phyloP scores from a whole-genome alignment of 1,140 invertebrate species.

The Sitodiplosis mosellana region DNA sequence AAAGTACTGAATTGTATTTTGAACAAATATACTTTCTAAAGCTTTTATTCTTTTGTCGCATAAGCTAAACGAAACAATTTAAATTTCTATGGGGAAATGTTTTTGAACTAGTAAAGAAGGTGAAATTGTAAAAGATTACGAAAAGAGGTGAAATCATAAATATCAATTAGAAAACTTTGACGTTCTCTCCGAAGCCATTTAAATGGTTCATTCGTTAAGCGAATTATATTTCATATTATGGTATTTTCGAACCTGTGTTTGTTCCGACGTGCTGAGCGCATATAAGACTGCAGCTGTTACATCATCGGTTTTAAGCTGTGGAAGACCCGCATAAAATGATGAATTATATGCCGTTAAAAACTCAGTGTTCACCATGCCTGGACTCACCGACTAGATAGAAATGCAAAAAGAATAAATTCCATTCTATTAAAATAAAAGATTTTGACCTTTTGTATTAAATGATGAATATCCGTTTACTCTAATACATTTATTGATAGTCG shows the following conservation, averaged over 20 bases:
- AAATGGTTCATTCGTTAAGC: background rate
- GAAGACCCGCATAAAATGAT: slow-evolving; percentile 20
- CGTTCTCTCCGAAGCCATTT: background rate
- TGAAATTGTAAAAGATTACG: background rate
- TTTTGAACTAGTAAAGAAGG: background rate
- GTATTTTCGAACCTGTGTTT: slow-evolving; percentile 23
- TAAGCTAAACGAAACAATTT: too few species aligned
- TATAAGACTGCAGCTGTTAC: slow-evolving; percentile 31
- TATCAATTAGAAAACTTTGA: background rate
- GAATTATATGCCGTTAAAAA: slow-evolving; percentile 26
- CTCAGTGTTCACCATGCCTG: slow-evolving; percentile 36
- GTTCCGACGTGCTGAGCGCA: slow-evolving; percentile 27
- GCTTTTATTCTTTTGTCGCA: too few species aligned
- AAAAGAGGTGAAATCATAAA: background rate
- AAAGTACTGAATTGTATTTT: too few species aligned
- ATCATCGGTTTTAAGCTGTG: slow-evolving; percentile 27
- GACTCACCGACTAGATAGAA: too few species aligned
- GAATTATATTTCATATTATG: background rate
- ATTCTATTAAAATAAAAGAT: too few species aligned
- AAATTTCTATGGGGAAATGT: background rate
- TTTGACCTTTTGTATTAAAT: too few species aligned
- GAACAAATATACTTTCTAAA: too few species aligned
- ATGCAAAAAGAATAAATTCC: too few species aligned
- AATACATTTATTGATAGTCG: too few species aligned
- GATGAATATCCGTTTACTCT: too few species aligned